These are phyloP conservation scores for Clupea harengus DNA, from an alignment of 2,113 vertebrate species.

Conservation along the genomic window DNA sequence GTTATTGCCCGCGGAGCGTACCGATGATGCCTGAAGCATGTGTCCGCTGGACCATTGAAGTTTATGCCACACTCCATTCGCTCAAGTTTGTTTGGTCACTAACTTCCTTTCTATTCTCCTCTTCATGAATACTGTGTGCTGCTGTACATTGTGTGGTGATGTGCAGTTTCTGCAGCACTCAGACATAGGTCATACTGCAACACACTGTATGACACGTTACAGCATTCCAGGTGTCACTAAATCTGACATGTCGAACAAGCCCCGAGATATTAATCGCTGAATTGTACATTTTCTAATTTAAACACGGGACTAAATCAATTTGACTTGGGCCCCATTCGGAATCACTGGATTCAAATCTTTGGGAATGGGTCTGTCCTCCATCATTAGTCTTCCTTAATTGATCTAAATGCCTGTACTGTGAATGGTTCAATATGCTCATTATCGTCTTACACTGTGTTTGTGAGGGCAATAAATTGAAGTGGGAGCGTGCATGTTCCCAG, in stretches of 20 bases:
- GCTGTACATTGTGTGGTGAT: no score
- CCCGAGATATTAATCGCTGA: neutral
- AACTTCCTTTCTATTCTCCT: neutral
- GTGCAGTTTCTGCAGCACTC: neutral
- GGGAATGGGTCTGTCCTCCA: neutral
- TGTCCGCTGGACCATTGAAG: neutral
- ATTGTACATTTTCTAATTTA: conserved; percentile 4
- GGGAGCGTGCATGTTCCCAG: conserved; percentile 4
- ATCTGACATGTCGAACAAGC: neutral
- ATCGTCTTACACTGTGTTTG: neutral
- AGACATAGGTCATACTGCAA: neutral
- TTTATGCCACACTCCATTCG: no score
- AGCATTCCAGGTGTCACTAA: neutral
- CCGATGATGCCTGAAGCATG: neutral
- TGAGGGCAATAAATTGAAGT: neutral
- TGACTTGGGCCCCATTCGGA: neutral
- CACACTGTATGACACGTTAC: neutral
- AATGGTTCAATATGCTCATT: conserved; percentile 27
- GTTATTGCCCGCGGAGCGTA: no score
- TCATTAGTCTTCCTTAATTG: conserved; percentile 5
- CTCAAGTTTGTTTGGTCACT: neutral
- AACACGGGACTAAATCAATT: conserved; percentile 9
- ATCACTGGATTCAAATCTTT: conserved; percentile 1
- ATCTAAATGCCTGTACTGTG: conserved; percentile 5
- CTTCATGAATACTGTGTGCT: neutral